Evolutionary conservation across 1,140 invertebrate genomes (phyloP), one percentile per base, ranked within the genome.

Genomic region (Microvelia longipes): DNA sequence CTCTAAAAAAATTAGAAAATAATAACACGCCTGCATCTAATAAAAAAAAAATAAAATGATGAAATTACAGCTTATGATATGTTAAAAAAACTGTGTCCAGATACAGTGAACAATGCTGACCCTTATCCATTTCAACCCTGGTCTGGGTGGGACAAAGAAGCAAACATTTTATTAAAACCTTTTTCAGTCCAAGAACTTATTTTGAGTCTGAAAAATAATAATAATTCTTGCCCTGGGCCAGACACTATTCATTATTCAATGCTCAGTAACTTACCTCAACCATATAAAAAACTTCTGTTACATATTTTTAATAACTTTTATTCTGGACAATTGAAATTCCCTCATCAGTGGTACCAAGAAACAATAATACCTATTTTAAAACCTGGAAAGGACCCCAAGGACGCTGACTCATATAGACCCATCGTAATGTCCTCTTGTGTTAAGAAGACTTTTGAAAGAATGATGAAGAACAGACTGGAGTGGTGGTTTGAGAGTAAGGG

Each of bases 401-500:
- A 1, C 26, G 29, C 26, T 15, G 29, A 68, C 25, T 68, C 67
- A 1, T 68, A 30, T 27, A 68, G 67, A 68, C 67, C 67, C 1
- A 50, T 68, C 24, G 27, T 29, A 13, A 29, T 68, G 29, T 13
- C 29, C 24, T 68, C 67, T 29, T 68, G 28, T 68, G 28, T 29
- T 29, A 28, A 29, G 15, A 68, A 68, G 29, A 68, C 67, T 19
- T 68, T 29, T 50, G 67, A 68, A 68, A 15, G 67, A 24, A 5
- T 68, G 5, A 29, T 68, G 5, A 68, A 68, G 26, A 29, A 29
- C 19, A 27, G 67, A 11, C 29, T 68, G n/a, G 27, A 68, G 26
- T 68, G 67, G 67, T 68, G 67, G 67, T 29, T 68, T 2, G 67
- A 68, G 30, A 2, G 29, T 25, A 29, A 68, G 19, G n/a, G n/a